These are phyloP conservation scores for Nothocercus nigrocapillus DNA, from an alignment of 2,113 vertebrate genomes.

Conservation along the genomic window DNA sequence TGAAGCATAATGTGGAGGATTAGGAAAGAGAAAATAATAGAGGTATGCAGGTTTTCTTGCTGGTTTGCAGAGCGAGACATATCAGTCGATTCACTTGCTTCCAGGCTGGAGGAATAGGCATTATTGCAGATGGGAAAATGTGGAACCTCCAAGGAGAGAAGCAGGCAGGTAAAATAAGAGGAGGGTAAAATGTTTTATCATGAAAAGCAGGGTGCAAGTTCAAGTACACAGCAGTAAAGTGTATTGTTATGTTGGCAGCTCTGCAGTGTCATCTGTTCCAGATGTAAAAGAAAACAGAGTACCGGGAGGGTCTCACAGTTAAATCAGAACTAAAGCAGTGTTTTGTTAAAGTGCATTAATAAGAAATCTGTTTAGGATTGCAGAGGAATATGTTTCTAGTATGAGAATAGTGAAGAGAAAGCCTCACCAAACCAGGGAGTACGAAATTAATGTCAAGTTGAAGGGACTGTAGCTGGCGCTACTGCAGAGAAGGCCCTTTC, in stretches of 20 bases:
- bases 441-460: neutral
- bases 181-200: neutral
- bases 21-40: neutral
- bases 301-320: neutral
- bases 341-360: neutral
- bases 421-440: neutral
- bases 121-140: neutral
- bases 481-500: conserved; percentile 13
- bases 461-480: neutral
- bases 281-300: neutral
- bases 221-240: neutral
- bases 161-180: neutral
- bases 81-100: neutral
- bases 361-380: neutral
- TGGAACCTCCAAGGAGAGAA: neutral
- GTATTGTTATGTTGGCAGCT: neutral
- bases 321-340: neutral
- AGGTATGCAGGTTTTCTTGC: neutral
- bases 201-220: neutral
- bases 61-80: neutral
- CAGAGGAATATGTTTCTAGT: neutral
- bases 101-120: neutral
- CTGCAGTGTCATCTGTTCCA: neutral
- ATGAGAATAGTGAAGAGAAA: neutral
- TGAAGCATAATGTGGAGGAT: neutral